Base-by-base conservation (phyloP, 2,797 vertebrate genomes). In the Cercopithecus mitis region DNA sequence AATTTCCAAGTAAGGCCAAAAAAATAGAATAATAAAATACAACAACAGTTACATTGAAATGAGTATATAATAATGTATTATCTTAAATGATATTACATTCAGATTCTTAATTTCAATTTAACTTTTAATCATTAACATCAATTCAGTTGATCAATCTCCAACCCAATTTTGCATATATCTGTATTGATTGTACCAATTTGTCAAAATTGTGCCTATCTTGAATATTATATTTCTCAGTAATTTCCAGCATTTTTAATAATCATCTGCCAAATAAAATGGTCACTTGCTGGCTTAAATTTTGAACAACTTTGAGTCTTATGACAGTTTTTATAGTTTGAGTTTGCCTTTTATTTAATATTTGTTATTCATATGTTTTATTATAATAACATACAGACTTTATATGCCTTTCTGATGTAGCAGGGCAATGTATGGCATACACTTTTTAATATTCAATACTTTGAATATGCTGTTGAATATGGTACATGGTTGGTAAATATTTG, bases 51-150 rank as follows among this genome's bases (percentile, higher is more conserved):
- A 43, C 3, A 27, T 13, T 36, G 11, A 92, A 79, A 57, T 81
- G 5, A 79, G 91, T 30, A 73, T 70, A 39, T 36, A 50, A 90
- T 52, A 90, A 36, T 45, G 3, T 47, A 57, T 58, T 80, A 55
- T 43, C 88, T 80, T 81, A 94, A 94, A 39, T 92, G 15, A 2
- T 9, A 55, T 94, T 91, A 43, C 11, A 58, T 90, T 96, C 85
- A 82, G n/a, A 82, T 61, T 86, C 8, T 9, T 22, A 6, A 24
- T 92, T 94, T 92, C n/a, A 52, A 27, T n/a, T 47, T 91, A 77
- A 88, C 15, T 39, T 94, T 89, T 55, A 73, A 43, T 45, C 6
- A 33, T 57, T 93, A 52, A 43, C 7, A 41, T 76, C 15, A 41
- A 43, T 90, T 87, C 45, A 83, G 5, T 64, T 94, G 36, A 61